These are phyloP conservation scores for Prosapia bicincta DNA, from an alignment of 2,888 invertebrate genomes.

Conservation along the genomic window DNA sequence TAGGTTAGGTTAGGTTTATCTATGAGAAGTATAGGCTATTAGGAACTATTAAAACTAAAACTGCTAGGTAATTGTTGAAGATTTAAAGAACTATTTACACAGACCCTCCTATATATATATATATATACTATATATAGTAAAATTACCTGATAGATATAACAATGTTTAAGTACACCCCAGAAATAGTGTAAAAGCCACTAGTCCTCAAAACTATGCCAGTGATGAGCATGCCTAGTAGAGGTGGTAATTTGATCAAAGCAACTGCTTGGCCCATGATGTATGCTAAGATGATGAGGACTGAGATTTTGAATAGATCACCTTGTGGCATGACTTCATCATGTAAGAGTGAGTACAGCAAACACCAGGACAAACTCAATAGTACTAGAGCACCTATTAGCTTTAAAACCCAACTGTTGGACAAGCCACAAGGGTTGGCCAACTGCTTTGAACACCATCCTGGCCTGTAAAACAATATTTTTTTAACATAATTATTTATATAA, in stretches of 20 bases:
- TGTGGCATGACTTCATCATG: slow-evolving; percentile 34
- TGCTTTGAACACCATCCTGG: slow-evolving; percentile 2
- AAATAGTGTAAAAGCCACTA: slow-evolving; percentile 49
- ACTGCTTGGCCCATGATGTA: slow-evolving; percentile 37
- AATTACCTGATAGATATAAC: slow-evolving; percentile 52
- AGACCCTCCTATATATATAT: too few species aligned
- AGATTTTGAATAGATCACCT: slow-evolving; percentile 38
- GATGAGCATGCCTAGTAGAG: slow-evolving; percentile 61
- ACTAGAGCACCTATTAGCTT: not conserved
- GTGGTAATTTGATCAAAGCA: slow-evolving; percentile 46
- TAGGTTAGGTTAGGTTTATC: too few species aligned
- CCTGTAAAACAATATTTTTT: not conserved
- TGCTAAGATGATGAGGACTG: slow-evolving; percentile 37
- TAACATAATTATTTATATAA: too few species aligned
- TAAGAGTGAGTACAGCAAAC: slow-evolving; percentile 36
- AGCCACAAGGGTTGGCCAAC: slow-evolving; percentile 18
- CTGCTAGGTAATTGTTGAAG: too few species aligned
- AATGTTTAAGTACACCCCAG: slow-evolving; percentile 48
- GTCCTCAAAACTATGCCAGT: slow-evolving; percentile 55
- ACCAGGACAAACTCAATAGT: slow-evolving; percentile 32
- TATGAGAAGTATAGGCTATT: too few species aligned
- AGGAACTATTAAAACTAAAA: too few species aligned
- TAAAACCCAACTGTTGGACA: not conserved
- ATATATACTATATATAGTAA: too few species aligned
- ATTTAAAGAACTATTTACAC: too few species aligned